phyloP scores from a whole-genome alignment of 2,113 vertebrate species.

The Pristiophorus japonicus region DNA sequence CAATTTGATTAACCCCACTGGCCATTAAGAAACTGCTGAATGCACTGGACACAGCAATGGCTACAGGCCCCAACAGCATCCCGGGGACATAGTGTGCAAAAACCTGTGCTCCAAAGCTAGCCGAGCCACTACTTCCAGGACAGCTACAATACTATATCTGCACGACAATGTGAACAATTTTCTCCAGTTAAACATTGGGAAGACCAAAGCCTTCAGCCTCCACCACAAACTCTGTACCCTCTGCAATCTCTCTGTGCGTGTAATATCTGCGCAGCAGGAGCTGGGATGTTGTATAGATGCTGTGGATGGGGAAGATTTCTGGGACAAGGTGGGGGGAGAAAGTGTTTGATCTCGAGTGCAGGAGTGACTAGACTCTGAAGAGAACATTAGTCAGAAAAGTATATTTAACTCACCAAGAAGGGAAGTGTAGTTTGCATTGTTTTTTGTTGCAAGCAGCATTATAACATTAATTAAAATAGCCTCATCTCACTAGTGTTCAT shows the following conservation, averaged over 20 bases:
- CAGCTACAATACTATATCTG: not conserved
- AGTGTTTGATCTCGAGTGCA: not conserved
- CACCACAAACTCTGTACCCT: not conserved
- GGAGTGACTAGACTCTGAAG: no score
- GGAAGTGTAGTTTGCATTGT: not conserved
- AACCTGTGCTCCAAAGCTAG: not conserved
- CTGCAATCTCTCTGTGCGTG: no score
- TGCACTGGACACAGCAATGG: not conserved
- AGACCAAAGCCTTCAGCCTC: not conserved
- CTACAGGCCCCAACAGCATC: not conserved
- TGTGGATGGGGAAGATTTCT: not conserved
- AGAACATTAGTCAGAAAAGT: no score
- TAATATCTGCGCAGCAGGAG: not conserved
- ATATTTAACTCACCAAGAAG: no score
- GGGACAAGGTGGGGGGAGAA: no score
- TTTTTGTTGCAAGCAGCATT: not conserved
- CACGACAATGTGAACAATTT: not conserved
- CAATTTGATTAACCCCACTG: not conserved
- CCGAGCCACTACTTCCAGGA: not conserved
- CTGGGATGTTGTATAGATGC: not conserved
- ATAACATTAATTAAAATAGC: not conserved
- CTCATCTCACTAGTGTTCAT: not conserved
- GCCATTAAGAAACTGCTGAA: not conserved
- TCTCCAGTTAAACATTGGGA: not conserved
- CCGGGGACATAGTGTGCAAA: not conserved